Evolutionary conservation across 30 jellyfish, hydroid and myxozoan genomes (phyloP).

Genomic region (Catostylus mosaicus): DNA sequence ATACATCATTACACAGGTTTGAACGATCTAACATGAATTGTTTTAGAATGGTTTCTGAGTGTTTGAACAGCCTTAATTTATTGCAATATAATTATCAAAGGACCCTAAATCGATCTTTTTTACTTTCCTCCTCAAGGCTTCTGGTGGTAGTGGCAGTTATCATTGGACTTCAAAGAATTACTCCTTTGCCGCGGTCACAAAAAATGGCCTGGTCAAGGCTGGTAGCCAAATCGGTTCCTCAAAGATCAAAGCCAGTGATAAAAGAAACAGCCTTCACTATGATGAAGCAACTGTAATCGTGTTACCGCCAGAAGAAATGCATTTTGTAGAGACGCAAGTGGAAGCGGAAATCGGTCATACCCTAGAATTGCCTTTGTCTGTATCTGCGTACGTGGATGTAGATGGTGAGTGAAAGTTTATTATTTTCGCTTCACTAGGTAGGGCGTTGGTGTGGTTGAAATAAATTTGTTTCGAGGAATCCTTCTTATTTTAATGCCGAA

Average conservation of each 20-base stretch:
- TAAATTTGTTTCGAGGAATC: too few species aligned
- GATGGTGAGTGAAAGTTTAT: slow-evolving; percentile 45
- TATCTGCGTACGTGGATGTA: slow-evolving; percentile 66
- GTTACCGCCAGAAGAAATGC: slow-evolving; percentile 86
- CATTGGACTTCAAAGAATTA: slow-evolving; percentile 74
- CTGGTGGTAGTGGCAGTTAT: slow-evolving; percentile 96
- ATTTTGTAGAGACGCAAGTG: slow-evolving; percentile 64
- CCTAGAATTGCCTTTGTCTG: slow-evolving; percentile 75
- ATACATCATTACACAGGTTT: too few species aligned
- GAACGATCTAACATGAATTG: too few species aligned
- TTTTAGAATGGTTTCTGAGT: too few species aligned
- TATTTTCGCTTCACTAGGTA: too few species aligned
- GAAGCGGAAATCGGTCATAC: slow-evolving; percentile 90
- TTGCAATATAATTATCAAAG: too few species aligned
- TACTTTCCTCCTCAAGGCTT: slow-evolving; percentile 67
- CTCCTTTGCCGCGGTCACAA: slow-evolving; percentile 71
- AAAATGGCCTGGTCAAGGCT: slow-evolving; percentile 76
- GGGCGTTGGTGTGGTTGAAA: too few species aligned
- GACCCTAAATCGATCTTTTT: too few species aligned
- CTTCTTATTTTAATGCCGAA: too few species aligned
- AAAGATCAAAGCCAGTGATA: slow-evolving; percentile 72
- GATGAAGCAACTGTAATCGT: slow-evolving; percentile 77
- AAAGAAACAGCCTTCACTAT: slow-evolving; percentile 64
- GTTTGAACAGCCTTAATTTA: too few species aligned
- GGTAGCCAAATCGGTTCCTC: slow-evolving; percentile 75